Evolutionary conservation across 1,140 invertebrate genomes (phyloP).

Genomic region (Rhizoglyphus robini): DNA sequence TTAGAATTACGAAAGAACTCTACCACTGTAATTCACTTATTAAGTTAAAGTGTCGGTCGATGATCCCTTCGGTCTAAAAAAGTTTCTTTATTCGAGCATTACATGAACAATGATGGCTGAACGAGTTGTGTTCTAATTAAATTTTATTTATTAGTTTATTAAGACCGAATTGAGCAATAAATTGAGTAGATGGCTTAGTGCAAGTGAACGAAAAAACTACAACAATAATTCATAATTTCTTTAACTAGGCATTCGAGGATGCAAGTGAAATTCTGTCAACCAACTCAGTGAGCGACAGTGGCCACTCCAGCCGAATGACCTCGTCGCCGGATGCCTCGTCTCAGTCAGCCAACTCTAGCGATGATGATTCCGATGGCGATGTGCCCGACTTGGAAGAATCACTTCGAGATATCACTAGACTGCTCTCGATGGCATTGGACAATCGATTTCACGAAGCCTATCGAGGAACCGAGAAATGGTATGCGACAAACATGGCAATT

Average conservation of each 20-base stretch:
- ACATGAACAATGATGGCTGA: no score
- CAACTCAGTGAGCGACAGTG: conserved; percentile 6
- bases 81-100: no score
- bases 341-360: background rate
- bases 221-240: no score
- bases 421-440: conserved; percentile 69
- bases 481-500: conserved; percentile 26
- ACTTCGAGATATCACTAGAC: conserved; percentile 50
- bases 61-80: no score
- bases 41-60: no score
- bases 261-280: background rate
- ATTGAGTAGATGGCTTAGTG: no score
- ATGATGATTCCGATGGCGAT: conserved; percentile 2
- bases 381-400: conserved; percentile 40
- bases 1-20: no score
- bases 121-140: no score
- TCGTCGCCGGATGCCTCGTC: background rate
- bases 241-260: background rate
- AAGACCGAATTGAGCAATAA: no score
- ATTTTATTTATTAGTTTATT: no score
- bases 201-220: no score
- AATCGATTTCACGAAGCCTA: conserved; percentile 69
- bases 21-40: no score
- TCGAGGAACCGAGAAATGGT: conserved; percentile 58
- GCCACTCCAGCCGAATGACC: conserved; percentile 4